A percentile compares a stretch with the other conserved stretches of the same genome.
phyloP scores from a whole-genome alignment of 2,888 invertebrate genomes.

The Hypomecis punctinalis region DNA sequence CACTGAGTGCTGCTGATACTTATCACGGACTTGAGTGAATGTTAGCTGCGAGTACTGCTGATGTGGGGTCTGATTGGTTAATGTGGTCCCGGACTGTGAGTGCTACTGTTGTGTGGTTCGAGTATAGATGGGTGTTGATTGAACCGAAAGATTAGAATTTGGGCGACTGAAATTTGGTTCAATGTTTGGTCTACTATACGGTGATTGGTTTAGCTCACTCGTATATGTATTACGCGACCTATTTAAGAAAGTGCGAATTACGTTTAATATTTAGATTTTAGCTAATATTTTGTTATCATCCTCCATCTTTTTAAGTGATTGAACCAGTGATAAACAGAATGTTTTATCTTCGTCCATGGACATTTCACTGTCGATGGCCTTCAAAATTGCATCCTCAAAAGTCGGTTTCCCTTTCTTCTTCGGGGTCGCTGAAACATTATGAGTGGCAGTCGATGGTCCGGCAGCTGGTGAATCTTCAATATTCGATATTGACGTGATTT shows the following conservation, averaged over 20 bases:
- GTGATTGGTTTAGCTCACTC: constrained; percentile 28
- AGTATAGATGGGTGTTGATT: constrained; percentile 25
- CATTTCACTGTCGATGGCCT: constrained; percentile 28
- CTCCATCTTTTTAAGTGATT: constrained; percentile 34
- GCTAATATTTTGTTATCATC: constrained; percentile 34
- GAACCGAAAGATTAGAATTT: constrained; percentile 24
- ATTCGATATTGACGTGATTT: constrained; percentile 12
- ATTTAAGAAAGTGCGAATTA: constrained; percentile 36
- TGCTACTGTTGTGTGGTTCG: constrained; percentile 29
- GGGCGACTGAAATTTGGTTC: constrained; percentile 24
- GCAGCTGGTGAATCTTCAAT: constrained; percentile 17
- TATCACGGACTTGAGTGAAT: constrained; percentile 21
- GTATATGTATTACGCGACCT: constrained; percentile 12
- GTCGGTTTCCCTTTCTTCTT: constrained; percentile 27
- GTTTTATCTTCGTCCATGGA: constrained; percentile 35
- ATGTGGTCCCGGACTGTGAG: constrained; percentile 5
- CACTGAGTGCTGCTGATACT: constrained; percentile 26
- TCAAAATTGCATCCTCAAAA: constrained; percentile 31
- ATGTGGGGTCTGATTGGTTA: too few species aligned
- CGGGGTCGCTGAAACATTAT: constrained; percentile 22
- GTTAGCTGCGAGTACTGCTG: constrained; percentile 10
- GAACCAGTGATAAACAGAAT: constrained; percentile 35
- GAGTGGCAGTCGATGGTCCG: constrained; percentile 11
- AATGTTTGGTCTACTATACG: constrained; percentile 24
- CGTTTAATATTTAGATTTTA: constrained; percentile 38